Evolutionary conservation across 2,113 vertebrate species (phyloP).

Genomic region (Engraulis encrasicolus): DNA sequence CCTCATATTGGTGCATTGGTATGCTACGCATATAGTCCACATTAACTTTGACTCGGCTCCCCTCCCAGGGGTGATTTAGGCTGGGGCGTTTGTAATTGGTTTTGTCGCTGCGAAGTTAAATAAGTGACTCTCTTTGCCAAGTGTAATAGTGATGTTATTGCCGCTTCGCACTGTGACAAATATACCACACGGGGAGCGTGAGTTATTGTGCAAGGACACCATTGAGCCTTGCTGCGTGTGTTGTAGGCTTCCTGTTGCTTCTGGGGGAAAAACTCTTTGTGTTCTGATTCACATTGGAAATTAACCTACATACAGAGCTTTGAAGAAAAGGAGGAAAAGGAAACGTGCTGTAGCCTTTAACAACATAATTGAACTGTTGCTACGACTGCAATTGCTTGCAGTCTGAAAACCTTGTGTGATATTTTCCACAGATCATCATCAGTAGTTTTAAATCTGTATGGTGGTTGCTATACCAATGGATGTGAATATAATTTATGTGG

Average conservation of each 20-base stretch:
- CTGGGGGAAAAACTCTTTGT: not conserved
- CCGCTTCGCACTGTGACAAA: slow-evolving; percentile 46
- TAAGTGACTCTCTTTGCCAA: slow-evolving; percentile 47
- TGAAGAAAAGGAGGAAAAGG: too few relatives aligned
- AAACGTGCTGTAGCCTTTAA: too few relatives aligned
- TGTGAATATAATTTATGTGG: too few relatives aligned
- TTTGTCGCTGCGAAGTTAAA: slow-evolving; percentile 56
- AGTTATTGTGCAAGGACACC: not conserved
- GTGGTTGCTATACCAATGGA: too few relatives aligned
- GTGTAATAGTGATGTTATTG: slow-evolving; percentile 53
- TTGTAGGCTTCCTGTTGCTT: not conserved
- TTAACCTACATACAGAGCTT: too few relatives aligned
- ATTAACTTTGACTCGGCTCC: slow-evolving; percentile 46
- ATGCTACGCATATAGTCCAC: slow-evolving; percentile 37
- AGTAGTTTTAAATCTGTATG: too few relatives aligned
- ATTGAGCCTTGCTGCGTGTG: slow-evolving; percentile 21
- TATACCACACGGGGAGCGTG: slow-evolving; percentile 38
- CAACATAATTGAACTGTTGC: too few relatives aligned
- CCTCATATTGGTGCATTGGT: too few relatives aligned
- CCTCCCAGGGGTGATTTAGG: slow-evolving; percentile 48
- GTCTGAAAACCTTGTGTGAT: too few relatives aligned
- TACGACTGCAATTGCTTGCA: too few relatives aligned
- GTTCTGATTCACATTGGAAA: too few relatives aligned
- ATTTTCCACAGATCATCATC: too few relatives aligned
- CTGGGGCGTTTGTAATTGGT: slow-evolving; percentile 59